Conservation (phyloP, 2,113 vertebrate genomes). For the Halichoeres trimaculatus region DNA sequence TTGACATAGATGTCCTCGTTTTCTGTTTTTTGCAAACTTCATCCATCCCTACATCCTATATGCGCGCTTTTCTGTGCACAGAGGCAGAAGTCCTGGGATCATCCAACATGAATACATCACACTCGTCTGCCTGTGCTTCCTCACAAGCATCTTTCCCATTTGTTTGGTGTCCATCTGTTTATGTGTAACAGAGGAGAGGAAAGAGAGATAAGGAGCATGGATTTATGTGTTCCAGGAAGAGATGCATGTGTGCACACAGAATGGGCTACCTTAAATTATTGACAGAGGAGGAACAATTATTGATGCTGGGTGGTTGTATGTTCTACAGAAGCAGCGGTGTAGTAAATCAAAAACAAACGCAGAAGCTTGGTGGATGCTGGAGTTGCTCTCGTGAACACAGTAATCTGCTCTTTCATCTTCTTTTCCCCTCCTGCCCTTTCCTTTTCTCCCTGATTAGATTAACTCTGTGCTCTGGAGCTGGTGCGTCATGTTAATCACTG, state of each 20-base stretch:
- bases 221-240: too few relatives aligned
- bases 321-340: conserved; percentile 11
- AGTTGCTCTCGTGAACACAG: conserved; percentile 17
- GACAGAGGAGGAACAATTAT: too few relatives aligned
- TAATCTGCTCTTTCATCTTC: conserved; percentile 9
- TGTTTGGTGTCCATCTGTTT: not conserved
- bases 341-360: conserved; percentile 8
- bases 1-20: too few relatives aligned
- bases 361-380: conserved; percentile 3
- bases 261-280: too few relatives aligned
- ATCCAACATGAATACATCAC: not conserved
- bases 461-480: not conserved
- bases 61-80: not conserved
- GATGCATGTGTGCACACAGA: too few relatives aligned
- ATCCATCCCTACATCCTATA: not conserved
- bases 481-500: not conserved
- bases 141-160: not conserved
- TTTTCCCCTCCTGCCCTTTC: not conserved
- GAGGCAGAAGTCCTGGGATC: not conserved
- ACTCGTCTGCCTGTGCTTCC: not conserved
- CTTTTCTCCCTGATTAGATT: not conserved
- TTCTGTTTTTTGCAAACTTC: not conserved
- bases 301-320: too few relatives aligned
- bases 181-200: too few relatives aligned
- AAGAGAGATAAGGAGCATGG: too few relatives aligned